These are phyloP conservation scores for Pelvicachromis taeniatus DNA, from an alignment of 2,113 vertebrate species.

Conservation along the genomic window DNA sequence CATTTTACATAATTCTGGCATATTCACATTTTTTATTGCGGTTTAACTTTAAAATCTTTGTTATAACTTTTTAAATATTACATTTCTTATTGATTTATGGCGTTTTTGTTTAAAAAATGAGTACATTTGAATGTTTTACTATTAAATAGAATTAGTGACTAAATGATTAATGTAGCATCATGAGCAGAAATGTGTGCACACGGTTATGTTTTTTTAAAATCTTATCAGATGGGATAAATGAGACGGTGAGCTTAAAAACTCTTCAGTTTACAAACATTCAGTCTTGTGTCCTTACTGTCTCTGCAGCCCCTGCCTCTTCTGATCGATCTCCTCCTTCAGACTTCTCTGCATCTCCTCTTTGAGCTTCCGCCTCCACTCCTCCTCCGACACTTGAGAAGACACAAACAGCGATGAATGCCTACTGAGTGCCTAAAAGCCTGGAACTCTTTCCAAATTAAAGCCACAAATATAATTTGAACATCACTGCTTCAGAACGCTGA, in stretches of 20 bases:
- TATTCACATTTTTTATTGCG: not conserved
- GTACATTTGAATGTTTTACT: not conserved
- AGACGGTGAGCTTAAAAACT: not conserved
- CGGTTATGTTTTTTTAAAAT: not conserved
- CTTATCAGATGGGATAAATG: not conserved
- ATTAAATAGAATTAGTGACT: not conserved
- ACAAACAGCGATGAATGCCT: not conserved
- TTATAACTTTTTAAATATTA: not conserved
- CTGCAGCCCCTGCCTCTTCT: slow-evolving; percentile 54
- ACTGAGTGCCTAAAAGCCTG: not conserved
- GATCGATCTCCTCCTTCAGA: slow-evolving; percentile 61
- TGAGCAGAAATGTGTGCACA: not conserved
- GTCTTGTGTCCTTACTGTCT: slow-evolving; percentile 46
- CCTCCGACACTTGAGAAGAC: slow-evolving; percentile 47
- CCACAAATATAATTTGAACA: not conserved
- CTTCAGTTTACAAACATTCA: too few relatives aligned
- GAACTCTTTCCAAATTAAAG: not conserved
- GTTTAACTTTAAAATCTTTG: not conserved
- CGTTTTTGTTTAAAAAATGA: not conserved
- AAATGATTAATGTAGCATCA: not conserved
- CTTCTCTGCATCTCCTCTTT: slow-evolving; percentile 52
- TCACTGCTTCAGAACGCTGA: not conserved
- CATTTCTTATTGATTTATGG: not conserved
- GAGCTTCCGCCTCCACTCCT: slow-evolving; percentile 57
- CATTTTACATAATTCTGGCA: too few relatives aligned